Percentiles rank a stretch among this genome's conserved stretches.
These are phyloP conservation scores for Callosobruchus maculatus DNA, from an alignment of 2,888 invertebrate species.

Conservation along the genomic window DNA sequence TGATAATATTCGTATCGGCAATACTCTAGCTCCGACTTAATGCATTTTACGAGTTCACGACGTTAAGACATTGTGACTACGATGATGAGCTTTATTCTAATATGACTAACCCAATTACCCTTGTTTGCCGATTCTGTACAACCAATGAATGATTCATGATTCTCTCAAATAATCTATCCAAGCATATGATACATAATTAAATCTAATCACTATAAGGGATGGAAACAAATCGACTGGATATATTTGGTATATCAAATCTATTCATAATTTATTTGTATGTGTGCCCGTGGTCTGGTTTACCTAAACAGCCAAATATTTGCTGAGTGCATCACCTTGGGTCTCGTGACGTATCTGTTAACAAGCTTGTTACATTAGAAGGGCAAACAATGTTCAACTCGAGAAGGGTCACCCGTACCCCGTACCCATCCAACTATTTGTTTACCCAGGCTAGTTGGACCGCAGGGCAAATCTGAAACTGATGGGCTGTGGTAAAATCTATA, in stretches of 20 bases:
- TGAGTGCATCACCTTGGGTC: neutral
- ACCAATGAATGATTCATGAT: too few species aligned
- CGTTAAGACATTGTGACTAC: too few species aligned
- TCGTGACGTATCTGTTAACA: neutral
- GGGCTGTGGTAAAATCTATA: neutral
- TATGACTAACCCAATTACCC: too few species aligned
- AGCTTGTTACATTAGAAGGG: neutral
- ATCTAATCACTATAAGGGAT: neutral
- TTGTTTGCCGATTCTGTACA: too few species aligned
- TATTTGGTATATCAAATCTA: neutral
- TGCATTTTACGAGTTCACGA: too few species aligned
- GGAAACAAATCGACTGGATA: neutral
- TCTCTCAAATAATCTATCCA: neutral
- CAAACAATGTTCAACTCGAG: neutral
- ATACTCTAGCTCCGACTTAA: too few species aligned
- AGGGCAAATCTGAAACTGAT: neutral
- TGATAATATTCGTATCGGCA: too few species aligned
- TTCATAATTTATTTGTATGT: neutral
- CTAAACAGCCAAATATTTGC: neutral
- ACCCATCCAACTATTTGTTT: neutral
- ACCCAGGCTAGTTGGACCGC: neutral
- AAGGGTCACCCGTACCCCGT: neutral
- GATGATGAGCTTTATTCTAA: too few species aligned
- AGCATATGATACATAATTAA: neutral
- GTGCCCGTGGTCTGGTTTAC: neutral